Evolutionary conservation across 2,113 vertebrate genomes (phyloP).

Genomic region (Muntiacus muntjak): DNA sequence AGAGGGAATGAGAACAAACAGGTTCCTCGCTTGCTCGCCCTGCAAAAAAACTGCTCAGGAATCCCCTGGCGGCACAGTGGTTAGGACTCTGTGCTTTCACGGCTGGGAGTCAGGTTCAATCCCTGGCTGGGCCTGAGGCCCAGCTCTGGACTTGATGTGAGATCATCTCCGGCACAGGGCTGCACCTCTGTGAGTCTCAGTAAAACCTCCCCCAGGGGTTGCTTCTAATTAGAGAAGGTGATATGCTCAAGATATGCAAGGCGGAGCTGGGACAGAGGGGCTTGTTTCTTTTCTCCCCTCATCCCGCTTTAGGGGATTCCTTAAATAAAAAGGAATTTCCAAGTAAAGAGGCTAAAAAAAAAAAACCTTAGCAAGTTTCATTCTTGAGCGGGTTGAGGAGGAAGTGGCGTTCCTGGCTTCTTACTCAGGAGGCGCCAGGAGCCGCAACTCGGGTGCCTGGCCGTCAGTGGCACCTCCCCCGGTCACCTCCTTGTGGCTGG

Average conservation of each 20-base stretch:
- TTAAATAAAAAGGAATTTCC: conserved; percentile 23
- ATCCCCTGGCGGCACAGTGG: background rate
- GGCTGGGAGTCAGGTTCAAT: background rate
- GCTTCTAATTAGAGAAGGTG: background rate
- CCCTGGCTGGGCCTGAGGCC: background rate
- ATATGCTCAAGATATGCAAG: background rate
- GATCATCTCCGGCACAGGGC: background rate
- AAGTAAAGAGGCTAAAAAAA: conserved; percentile 27
- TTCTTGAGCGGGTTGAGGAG: background rate
- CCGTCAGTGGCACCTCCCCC: background rate
- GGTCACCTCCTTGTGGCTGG: background rate
- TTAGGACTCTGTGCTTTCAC: background rate
- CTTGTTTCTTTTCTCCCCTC: background rate
- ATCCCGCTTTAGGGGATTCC: background rate
- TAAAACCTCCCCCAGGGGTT: background rate
- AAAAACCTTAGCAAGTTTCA: conserved; percentile 8
- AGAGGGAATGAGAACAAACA: background rate
- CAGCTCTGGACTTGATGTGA: background rate
- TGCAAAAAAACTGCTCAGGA: background rate
- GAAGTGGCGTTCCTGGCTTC: background rate
- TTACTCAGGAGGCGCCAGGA: background rate
- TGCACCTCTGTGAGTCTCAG: background rate
- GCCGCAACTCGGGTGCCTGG: background rate
- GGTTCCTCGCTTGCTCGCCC: background rate
- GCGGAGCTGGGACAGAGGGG: background rate